Conservation (phyloP, 2,113 vertebrate genomes). For the Platichthys stellatus region DNA sequence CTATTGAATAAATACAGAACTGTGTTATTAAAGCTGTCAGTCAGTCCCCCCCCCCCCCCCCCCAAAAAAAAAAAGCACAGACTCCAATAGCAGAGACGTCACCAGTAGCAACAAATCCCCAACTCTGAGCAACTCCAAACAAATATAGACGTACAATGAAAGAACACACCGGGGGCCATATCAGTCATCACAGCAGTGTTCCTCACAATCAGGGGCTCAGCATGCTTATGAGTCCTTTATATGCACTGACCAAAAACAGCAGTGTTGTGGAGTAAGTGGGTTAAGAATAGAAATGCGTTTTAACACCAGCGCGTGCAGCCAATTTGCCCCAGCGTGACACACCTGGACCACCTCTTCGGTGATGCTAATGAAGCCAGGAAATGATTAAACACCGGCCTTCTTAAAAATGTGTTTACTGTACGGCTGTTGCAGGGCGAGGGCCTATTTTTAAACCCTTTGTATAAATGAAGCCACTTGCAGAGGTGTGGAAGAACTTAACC, state of each 20-base stretch:
- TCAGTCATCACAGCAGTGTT: neutral
- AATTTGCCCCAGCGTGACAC: conserved; percentile 53
- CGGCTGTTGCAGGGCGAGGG: conserved; percentile 37
- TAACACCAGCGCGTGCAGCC: conserved; percentile 47
- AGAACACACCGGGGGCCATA: neutral
- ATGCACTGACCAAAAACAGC: too few relatives aligned
- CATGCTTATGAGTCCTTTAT: conserved; percentile 6
- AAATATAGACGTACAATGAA: neutral
- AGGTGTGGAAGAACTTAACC: conserved; percentile 24
- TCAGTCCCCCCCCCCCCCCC: neutral
- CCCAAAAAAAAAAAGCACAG: neutral
- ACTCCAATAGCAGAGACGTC: neutral
- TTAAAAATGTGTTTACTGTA: conserved; percentile 52
- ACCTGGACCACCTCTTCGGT: conserved; percentile 67
- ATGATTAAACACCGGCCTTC: conserved; percentile 67
- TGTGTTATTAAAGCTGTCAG: neutral
- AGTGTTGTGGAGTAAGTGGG: conserved; percentile 40
- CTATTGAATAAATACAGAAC: too few relatives aligned
- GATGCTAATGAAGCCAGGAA: conserved; percentile 42
- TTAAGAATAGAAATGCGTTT: conserved; percentile 54
- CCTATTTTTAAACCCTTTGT: conserved; percentile 51
- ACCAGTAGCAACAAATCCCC: neutral
- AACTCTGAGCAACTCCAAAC: neutral
- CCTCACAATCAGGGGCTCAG: neutral
- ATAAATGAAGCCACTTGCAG: conserved; percentile 34